phyloP scores from a whole-genome alignment of 2,113 vertebrate genomes.

The Zosterops lateralis region DNA sequence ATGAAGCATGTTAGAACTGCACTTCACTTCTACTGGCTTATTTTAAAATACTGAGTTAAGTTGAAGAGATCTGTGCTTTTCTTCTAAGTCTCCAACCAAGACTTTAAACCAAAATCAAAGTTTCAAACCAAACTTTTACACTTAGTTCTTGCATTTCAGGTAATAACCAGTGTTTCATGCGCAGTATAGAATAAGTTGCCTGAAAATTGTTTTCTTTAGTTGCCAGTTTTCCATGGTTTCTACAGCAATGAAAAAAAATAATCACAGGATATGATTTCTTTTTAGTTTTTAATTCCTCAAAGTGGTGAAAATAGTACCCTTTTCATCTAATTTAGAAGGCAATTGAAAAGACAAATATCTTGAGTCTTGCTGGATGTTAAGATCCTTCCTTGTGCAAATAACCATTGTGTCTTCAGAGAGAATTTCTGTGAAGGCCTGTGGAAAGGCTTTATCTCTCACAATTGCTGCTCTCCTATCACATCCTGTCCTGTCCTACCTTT shows the following conservation, averaged over 20 bases:
- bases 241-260: not conserved
- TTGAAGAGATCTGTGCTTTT: not conserved
- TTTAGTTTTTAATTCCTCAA: not conserved
- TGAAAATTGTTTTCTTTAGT: not conserved
- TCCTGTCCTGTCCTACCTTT: not conserved
- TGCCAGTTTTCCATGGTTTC: not conserved
- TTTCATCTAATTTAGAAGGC: not conserved
- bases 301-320: not conserved
- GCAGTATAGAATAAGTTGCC: not conserved
- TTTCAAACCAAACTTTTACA: not conserved
- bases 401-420: not conserved
- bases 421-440: not conserved
- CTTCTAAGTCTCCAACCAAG: not conserved
- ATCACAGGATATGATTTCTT: not conserved
- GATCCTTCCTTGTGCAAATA: not conserved
- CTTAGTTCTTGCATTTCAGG: not conserved
- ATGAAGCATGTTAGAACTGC: not conserved
- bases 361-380: not conserved
- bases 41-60: not conserved
- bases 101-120: not conserved
- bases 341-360: not conserved
- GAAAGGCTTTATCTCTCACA: not conserved
- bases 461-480: accelerated
- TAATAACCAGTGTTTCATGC: not conserved
- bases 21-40: not conserved